Evolutionary conservation across 2,888 invertebrate genomes (phyloP).

Genomic region (Cephonodes hylas): DNA sequence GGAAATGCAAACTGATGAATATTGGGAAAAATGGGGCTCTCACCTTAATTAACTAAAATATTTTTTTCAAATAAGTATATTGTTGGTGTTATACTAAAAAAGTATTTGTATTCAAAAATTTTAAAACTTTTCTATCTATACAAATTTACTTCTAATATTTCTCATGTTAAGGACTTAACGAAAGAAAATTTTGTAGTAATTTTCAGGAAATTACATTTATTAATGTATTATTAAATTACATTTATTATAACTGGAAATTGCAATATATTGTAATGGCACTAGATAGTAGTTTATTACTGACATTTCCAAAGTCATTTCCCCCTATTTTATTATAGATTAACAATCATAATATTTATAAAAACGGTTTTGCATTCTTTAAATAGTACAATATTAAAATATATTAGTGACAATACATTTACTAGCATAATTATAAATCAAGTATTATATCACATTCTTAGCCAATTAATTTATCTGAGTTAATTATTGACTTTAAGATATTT

Average conservation of each 20-base stretch:
- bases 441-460: constrained; percentile 14
- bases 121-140: too few species aligned
- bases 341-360: not conserved
- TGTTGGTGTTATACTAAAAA: not conserved
- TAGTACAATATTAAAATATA: not conserved
- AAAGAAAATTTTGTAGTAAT: too few species aligned
- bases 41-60: constrained; percentile 32
- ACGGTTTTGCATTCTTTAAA: not conserved
- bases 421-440: constrained; percentile 11
- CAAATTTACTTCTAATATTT: too few species aligned
- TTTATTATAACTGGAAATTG: too few species aligned
- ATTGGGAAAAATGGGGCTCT: constrained; percentile 93
- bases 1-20: constrained; percentile 97
- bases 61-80: not conserved
- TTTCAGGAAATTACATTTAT: too few species aligned
- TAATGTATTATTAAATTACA: too few species aligned
- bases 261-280: not conserved
- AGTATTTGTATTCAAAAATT: not conserved
- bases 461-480: constrained; percentile 12
- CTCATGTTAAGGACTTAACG: too few species aligned
- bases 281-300: not conserved
- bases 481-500: constrained; percentile 6
- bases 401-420: not conserved
- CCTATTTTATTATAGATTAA: constrained; percentile 2
- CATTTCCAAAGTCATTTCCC: constrained; percentile 4